Base-by-base conservation (phyloP, 2,113 vertebrate species). In the Tragelaphus strepsiceros region DNA sequence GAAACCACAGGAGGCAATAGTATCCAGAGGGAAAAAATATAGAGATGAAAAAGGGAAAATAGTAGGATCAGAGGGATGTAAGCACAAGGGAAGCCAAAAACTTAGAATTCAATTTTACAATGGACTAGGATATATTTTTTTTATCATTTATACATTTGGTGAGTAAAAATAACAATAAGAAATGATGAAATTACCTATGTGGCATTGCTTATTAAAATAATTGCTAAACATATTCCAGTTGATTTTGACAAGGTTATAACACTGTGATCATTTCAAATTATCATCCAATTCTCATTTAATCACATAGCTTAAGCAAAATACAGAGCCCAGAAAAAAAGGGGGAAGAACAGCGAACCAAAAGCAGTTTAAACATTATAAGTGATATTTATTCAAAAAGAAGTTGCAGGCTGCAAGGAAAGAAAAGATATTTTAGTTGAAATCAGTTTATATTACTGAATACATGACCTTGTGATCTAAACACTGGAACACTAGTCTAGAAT, bases 171-270 rank as follows among this genome's bases (percentile, higher is more conserved):
- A 95, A 91, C n/a, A 86, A 62, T 82, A 49, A 46, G 51, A 94
- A 96, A 94, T 91, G 61, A 89, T 85, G 26, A 91, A 94, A 93
- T 95, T 97, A 92, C 58, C 87, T 91, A 96, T 5, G 21, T 82
- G 96, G 62, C 43, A 85, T 84, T 90, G 39, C 53, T 96, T 97
- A 96, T 92, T 97, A 97, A 74, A 93, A 93, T 97, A 94, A 97
- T 97, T 58, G 30, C 71, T 94, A 97, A 96, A 92, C 77, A 89
- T 43, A 96, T 91, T 94, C 21, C 64, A 81, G 78, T 88, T 96
- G 78, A 97, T 80, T 96, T 96, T 97, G 82, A 97, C 49, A 90
- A 98, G 95, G 87, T 96, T 95, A 84, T 91, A 95, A 82, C 51
- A 95, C 56, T 53, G 58, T 58, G 78, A 97, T 91, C 74, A 95